Conservation (phyloP, 2,888 invertebrate species). For the Dermolepida albohirtum region DNA sequence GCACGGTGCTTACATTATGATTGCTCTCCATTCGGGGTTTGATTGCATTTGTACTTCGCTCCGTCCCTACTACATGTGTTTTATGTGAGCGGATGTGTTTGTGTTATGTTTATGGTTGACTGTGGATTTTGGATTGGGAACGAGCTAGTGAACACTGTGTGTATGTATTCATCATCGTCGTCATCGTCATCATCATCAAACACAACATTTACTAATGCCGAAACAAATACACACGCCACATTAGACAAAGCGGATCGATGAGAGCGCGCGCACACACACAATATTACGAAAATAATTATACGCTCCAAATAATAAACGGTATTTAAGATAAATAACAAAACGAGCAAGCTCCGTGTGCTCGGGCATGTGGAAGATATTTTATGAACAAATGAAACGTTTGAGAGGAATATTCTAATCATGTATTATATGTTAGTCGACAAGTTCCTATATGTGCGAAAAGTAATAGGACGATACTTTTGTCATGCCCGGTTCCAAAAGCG, state of each 20-base stretch:
- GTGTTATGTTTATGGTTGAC: conserved; percentile 37
- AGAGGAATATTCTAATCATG: too few species aligned
- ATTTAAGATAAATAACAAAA: conserved; percentile 26
- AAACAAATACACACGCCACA: conserved; percentile 42
- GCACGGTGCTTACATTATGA: conserved; percentile 53
- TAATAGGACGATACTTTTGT: too few species aligned
- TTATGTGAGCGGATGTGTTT: conserved; percentile 30
- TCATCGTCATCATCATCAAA: conserved; percentile 34
- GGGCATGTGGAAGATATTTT: too few species aligned
- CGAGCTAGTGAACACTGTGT: conserved; percentile 16
- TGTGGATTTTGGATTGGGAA: conserved; percentile 24
- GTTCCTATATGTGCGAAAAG: too few species aligned
- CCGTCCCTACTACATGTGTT: conserved; percentile 40
- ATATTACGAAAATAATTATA: conserved; percentile 39
- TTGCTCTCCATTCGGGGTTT: conserved; percentile 53
- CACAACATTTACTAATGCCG: conserved; percentile 40
- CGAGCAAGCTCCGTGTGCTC: not conserved
- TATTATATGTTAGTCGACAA: too few species aligned
- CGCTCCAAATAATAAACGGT: conserved; percentile 33
- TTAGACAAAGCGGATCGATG: conserved; percentile 42
- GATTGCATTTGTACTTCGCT: conserved; percentile 55
- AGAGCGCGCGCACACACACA: conserved; percentile 7
- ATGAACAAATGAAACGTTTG: too few species aligned
- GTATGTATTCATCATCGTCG: conserved; percentile 25
- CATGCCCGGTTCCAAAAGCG: too few species aligned